These are phyloP conservation scores for Aegypius monachus DNA, from an alignment of 2,113 vertebrate species.

Conservation along the genomic window DNA sequence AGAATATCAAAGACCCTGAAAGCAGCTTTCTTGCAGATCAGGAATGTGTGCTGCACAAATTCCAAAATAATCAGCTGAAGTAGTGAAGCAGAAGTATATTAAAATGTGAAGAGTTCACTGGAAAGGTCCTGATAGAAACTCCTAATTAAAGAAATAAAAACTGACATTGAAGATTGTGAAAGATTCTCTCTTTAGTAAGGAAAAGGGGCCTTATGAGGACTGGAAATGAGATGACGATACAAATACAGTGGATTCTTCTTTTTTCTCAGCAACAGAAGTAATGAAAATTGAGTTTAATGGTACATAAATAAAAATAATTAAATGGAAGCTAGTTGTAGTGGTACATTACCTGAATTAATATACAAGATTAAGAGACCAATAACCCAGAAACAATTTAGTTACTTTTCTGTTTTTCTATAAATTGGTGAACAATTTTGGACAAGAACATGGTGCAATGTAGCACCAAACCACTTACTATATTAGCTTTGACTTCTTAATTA, in stretches of 20 bases:
- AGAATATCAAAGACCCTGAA: constrained; percentile 51
- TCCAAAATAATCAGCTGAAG: constrained; percentile 42
- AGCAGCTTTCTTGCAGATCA: constrained; percentile 63
- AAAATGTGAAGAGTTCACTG: constrained; percentile 68
- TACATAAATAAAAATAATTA: constrained; percentile 76
- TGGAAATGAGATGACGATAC: constrained; percentile 51
- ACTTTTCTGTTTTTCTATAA: constrained; percentile 48
- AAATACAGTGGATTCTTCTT: constrained; percentile 9
- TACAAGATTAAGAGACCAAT: constrained; percentile 66
- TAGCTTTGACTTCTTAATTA: constrained; percentile 27
- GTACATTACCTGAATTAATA: constrained; percentile 69
- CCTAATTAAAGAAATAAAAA: constrained; percentile 77
- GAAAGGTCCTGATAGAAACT: constrained; percentile 54
- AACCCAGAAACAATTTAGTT: constrained; percentile 61
- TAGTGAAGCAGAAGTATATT: constrained; percentile 66
- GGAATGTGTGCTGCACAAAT: constrained; percentile 53
- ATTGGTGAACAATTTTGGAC: constrained; percentile 25
- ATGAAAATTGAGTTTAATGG: constrained; percentile 68
- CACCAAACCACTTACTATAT: background rate
- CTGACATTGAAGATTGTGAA: constrained; percentile 38
- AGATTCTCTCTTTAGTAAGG: background rate
- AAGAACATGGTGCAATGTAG: background rate
- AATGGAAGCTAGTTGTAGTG: constrained; percentile 48
- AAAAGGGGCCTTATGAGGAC: constrained; percentile 42
- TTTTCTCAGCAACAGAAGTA: constrained; percentile 21